Percentiles rank a stretch among this genome's conserved stretches.
phyloP scores from a whole-genome alignment of 2,113 vertebrate species.

The Notiomystis cincta region DNA sequence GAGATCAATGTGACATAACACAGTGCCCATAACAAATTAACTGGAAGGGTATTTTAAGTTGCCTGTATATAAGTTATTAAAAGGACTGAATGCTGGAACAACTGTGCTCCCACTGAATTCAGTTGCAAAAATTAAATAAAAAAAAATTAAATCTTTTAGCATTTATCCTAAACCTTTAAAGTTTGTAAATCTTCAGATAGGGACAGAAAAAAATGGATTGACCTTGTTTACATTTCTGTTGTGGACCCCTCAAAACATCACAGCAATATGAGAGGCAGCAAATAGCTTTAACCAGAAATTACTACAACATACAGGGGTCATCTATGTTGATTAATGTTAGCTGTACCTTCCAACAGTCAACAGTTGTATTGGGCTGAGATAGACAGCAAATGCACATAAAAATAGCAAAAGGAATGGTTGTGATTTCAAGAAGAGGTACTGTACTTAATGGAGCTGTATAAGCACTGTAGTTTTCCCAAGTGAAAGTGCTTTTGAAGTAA shows the following conservation, averaged over 20 bases:
- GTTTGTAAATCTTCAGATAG: not conserved
- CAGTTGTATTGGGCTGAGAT: not conserved
- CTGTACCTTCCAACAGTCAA: not conserved
- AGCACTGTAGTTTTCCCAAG: not conserved
- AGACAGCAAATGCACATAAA: not conserved
- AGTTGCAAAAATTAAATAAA: not conserved
- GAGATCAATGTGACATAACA: not conserved
- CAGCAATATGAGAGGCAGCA: not conserved
- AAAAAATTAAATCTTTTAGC: not conserved
- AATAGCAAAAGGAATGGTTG: not conserved
- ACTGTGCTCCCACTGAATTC: not conserved
- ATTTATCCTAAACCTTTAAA: not conserved
- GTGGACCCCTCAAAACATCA: not conserved
- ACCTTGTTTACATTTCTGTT: not conserved
- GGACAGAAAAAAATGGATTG: not conserved
- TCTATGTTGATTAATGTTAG: not conserved
- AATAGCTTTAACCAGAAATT: not conserved
- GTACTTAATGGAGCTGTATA: not conserved
- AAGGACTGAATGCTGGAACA: not conserved
- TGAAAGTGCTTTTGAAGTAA: not conserved
- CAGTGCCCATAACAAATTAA: constrained; percentile 22
- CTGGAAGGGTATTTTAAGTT: not conserved
- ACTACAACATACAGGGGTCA: not conserved
- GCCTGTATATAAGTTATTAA: not conserved
- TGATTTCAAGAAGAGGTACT: not conserved